These are phyloP conservation scores for Otocyon megalotis DNA, from an alignment of 2,113 vertebrate species.

Conservation along the genomic window DNA sequence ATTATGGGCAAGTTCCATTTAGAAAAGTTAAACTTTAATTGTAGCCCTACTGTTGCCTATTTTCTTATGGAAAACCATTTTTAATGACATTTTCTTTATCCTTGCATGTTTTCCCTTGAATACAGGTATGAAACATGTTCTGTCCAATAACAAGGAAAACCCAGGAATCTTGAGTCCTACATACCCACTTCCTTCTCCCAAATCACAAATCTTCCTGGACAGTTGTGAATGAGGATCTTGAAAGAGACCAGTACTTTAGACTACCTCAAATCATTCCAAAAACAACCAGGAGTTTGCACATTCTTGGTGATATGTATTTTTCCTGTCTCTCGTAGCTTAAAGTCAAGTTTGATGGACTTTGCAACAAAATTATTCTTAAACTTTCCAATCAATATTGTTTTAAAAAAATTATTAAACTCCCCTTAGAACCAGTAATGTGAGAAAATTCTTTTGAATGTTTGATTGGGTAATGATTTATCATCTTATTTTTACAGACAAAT, in stretches of 20 bases:
- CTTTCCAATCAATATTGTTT: background rate
- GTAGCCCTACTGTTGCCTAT: background rate
- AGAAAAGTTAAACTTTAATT: background rate
- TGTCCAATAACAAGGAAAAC: background rate
- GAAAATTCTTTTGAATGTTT: background rate
- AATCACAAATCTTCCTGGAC: background rate
- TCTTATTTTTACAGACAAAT: background rate
- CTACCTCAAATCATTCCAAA: background rate
- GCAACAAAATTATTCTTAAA: background rate
- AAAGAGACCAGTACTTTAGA: background rate
- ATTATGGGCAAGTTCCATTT: background rate
- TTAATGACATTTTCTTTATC: background rate
- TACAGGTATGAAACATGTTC: background rate
- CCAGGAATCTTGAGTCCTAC: background rate
- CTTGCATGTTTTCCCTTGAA: background rate
- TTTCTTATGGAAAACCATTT: background rate
- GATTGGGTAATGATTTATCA: background rate
- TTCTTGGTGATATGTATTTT: background rate
- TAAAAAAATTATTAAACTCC: background rate
- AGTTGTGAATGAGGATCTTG: background rate
- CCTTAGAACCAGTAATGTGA: background rate
- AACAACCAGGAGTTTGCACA: background rate
- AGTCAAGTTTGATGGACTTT: background rate
- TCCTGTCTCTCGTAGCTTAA: background rate
- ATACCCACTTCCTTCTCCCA: background rate